Base-by-base conservation (phyloP, 2,113 vertebrate species). In the Vulpes vulpes region DNA sequence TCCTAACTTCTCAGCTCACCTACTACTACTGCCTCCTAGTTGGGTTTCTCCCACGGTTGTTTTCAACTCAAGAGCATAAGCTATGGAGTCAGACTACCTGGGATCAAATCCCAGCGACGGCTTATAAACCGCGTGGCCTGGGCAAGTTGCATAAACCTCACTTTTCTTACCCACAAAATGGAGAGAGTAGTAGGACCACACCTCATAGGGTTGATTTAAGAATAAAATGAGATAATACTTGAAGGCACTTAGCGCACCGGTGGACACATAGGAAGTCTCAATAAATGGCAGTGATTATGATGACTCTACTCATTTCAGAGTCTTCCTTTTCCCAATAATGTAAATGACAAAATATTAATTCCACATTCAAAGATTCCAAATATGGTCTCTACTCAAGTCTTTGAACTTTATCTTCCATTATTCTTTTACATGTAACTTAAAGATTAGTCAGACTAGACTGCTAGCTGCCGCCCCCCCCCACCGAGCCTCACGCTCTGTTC, bases 221-320 rank as follows among this genome's bases (percentile, higher is more conserved):
- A 93, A 94, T 76, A n/a, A 60, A 95, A 55, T 38, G 14, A 94
- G 38, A 25, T 84, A 71, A 89, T 90, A 96, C 4, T 15, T 79
- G n/a, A 93, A 91, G 74, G 64, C 9, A 10, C 9, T 30, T 81
- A 85, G 69, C 20, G 15, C 0, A 67, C 38, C 25, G 17, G 65
- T 80, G 53, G 83, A 12, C 62, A n/a, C n/a, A 91, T 0, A 55
- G 25, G 49, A 74, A 95, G 8, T 35, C 57, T 32, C 23, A 84
- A 38, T 30, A n/a, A 87, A 88, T 55, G 11, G 84, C 23, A 94
- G 89, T 38, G 81, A 91, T 95, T 84, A 84, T 30, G 20, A 95
- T 23, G 30, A 76, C 17, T 64, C 64, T 8, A 89, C 25, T 89
- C 57, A 74, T 53, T 59, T 32, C 64, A 64, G 32, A 92, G 9